phyloP scores from a whole-genome alignment of 2,113 vertebrate species.

The Sander lucioperca region DNA sequence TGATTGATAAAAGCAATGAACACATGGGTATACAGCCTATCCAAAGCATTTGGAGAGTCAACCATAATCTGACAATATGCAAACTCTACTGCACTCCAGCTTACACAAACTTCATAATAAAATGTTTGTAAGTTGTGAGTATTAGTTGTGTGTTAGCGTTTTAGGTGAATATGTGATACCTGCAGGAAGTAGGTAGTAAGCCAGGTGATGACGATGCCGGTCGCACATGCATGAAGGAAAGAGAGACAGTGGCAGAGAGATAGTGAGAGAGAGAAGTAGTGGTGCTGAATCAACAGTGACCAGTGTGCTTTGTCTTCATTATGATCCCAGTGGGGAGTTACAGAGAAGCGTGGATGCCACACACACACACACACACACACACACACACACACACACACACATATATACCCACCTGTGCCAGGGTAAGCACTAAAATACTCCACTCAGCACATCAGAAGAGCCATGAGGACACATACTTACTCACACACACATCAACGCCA shows the following conservation, averaged over 20 bases:
- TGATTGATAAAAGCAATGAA: background rate
- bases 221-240: constrained; percentile 38
- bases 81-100: background rate
- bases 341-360: constrained; percentile 75
- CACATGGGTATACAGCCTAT: background rate
- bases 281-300: constrained; percentile 94
- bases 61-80: background rate
- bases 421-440: constrained; percentile 73
- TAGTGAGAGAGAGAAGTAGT: constrained; percentile 39
- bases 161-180: constrained; percentile 13
- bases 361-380: constrained; percentile 26
- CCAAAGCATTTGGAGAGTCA: background rate
- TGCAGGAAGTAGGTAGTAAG: constrained; percentile 26
- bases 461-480: constrained; percentile 63
- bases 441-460: constrained; percentile 78
- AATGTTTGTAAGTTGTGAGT: background rate
- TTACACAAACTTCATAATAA: background rate
- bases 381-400: constrained; percentile 52
- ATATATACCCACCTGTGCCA: constrained; percentile 65
- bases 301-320: constrained; percentile 93
- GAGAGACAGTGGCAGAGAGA: constrained; percentile 24
- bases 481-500: background rate
- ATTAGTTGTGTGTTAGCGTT: background rate
- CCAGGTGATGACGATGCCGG: constrained; percentile 57
- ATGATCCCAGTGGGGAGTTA: constrained; percentile 90